A percentile compares a stretch with the other conserved stretches of the same genome.
These are phyloP conservation scores for Mesocentrotus franciscanus DNA, from an alignment of 53 echinoderm and acorn worm genomes.

Conservation along the genomic window DNA sequence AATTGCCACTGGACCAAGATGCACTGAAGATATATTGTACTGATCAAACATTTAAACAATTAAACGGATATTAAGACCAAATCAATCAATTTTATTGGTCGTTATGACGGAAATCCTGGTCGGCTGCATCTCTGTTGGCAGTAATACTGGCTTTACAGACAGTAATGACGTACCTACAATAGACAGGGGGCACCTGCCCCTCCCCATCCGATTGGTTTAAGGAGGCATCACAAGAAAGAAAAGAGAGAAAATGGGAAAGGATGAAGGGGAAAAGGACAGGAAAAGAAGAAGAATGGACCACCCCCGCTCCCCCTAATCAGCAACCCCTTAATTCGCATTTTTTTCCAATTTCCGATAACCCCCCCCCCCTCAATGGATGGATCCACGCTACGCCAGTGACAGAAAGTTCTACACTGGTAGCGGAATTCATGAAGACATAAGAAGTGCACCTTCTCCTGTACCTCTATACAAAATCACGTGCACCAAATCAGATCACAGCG, in stretches of 20 bases:
- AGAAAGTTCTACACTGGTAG: background rate
- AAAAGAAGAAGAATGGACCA: too few species aligned
- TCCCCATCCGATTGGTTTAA: too few species aligned
- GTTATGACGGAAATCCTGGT: background rate
- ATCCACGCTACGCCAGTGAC: too few species aligned
- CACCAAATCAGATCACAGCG: background rate
- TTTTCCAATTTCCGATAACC: too few species aligned
- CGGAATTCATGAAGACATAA: background rate
- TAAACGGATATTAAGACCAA: background rate
- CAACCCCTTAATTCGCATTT: too few species aligned
- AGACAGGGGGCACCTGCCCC: too few species aligned
- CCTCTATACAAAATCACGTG: background rate
- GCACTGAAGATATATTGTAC: background rate
- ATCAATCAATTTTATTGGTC: background rate
- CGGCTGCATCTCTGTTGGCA: background rate
- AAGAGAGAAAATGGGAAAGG: too few species aligned
- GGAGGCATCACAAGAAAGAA: too few species aligned
- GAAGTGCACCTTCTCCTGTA: background rate
- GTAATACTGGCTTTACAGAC: background rate
- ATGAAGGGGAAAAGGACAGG: too few species aligned
- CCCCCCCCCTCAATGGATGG: too few species aligned
- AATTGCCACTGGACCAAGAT: background rate
- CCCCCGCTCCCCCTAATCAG: too few species aligned
- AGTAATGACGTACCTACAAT: too few species aligned
- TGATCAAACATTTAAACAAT: background rate